Percentiles rank a stretch among this genome's conserved stretches.
phyloP scores from a whole-genome alignment of 2,797 vertebrate genomes.

The Gila robusta region DNA sequence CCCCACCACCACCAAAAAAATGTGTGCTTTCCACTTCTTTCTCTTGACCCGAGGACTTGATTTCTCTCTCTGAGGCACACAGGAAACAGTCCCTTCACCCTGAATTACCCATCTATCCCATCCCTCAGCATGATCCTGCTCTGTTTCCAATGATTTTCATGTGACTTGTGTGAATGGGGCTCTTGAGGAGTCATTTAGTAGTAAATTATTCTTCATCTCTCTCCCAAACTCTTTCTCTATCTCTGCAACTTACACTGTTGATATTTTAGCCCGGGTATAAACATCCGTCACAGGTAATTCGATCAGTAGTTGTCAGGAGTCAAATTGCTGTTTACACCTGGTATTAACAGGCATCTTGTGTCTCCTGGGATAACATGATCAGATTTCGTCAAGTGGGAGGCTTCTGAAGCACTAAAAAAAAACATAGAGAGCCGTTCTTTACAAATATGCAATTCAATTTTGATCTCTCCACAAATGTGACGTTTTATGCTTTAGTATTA shows the following conservation, averaged over 20 bases:
- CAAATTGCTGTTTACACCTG: constrained; percentile 8
- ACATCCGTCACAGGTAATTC: background rate
- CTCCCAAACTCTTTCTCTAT: background rate
- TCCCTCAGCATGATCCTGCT: constrained; percentile 30
- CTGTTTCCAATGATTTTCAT: constrained; percentile 34
- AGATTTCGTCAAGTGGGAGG: background rate
- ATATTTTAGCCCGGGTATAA: background rate
- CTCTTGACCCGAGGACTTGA: constrained; percentile 52
- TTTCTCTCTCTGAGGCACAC: constrained; percentile 47
- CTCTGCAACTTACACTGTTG: background rate
- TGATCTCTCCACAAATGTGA: background rate
- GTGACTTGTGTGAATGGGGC: constrained; percentile 35
- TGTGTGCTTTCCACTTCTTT: constrained; percentile 38
- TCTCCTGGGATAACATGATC: background rate
- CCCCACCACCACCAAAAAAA: constrained; percentile 54
- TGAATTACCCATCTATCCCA: constrained; percentile 40
- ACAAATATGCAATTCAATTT: background rate
- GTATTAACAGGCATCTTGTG: background rate
- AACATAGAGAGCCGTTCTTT: background rate
- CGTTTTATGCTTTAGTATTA: background rate
- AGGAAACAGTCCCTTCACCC: constrained; percentile 47
- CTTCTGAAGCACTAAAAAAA: background rate
- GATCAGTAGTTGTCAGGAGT: constrained; percentile 14
- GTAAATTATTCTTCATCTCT: constrained; percentile 1
- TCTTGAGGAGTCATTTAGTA: constrained; percentile 35